Evolutionary conservation across 1,140 invertebrate species (phyloP).

Genomic region (Liolophura sinensis): DNA sequence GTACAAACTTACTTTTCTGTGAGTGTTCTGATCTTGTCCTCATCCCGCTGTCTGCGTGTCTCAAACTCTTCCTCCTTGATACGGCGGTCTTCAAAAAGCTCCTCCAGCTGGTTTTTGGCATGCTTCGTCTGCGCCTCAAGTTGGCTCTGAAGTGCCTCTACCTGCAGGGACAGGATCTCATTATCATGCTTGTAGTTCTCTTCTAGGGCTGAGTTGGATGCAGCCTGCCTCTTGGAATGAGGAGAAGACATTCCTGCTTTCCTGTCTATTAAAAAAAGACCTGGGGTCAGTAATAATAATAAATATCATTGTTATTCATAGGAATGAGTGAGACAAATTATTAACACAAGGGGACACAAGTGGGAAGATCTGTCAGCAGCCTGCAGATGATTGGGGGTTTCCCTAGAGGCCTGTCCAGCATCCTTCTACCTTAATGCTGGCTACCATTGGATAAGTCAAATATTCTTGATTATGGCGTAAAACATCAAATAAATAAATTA

Average conservation of each 20-base stretch:
- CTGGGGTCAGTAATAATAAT: not conserved
- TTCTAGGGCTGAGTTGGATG: conserved; percentile 23
- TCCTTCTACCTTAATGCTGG: too few relatives aligned
- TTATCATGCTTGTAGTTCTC: conserved; percentile 51
- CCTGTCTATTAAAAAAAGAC: not conserved
- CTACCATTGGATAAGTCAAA: too few relatives aligned
- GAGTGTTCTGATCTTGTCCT: conserved; percentile 55
- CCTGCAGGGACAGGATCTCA: conserved; percentile 42
- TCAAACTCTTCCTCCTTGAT: conserved; percentile 56
- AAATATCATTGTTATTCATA: not conserved
- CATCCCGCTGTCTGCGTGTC: conserved; percentile 51
- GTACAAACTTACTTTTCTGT: conserved; percentile 53
- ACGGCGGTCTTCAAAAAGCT: conserved; percentile 51
- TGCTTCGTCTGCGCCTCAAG: conserved; percentile 55
- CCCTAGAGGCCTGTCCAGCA: too few relatives aligned
- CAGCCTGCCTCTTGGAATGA: not conserved
- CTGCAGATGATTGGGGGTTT: too few relatives aligned
- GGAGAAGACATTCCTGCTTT: not conserved
- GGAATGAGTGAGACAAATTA: not conserved
- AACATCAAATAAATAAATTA: too few relatives aligned
- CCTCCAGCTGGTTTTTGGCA: conserved; percentile 54
- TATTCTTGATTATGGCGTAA: too few relatives aligned
- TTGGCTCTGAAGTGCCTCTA: conserved; percentile 56
- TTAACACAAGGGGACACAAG: too few relatives aligned
- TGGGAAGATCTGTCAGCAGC: too few relatives aligned